Conservation (phyloP, 2,888 invertebrate species). For the Erynnis tages region DNA sequence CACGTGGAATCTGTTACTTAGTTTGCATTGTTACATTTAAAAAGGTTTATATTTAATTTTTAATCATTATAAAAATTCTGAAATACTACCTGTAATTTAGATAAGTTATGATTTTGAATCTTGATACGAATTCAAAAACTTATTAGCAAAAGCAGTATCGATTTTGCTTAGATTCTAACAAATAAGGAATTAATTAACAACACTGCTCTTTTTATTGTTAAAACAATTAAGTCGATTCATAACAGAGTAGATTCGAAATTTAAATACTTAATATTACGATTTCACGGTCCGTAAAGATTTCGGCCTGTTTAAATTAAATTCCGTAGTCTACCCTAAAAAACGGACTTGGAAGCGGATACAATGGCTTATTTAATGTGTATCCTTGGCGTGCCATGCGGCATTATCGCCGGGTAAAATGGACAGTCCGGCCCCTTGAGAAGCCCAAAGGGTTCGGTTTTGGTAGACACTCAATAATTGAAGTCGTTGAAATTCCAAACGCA, state of each 20-base stretch:
- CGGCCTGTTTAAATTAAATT: conserved; percentile 50
- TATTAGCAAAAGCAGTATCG: too few relatives aligned
- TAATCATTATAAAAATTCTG: too few relatives aligned
- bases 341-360: conserved; percentile 48
- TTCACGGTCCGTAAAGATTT: conserved; percentile 33
- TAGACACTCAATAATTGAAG: conserved; percentile 78
- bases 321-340: conserved; percentile 39
- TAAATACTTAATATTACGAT: conserved; percentile 20
- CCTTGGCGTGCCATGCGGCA: conserved; percentile 53
- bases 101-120: too few relatives aligned
- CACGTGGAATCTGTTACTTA: neutral
- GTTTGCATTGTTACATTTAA: neutral
- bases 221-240: conserved; percentile 7
- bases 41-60: too few relatives aligned
- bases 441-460: conserved; percentile 72
- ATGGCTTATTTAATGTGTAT: conserved; percentile 51
- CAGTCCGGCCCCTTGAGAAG: conserved; percentile 74
- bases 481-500: conserved; percentile 77
- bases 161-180: neutral
- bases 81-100: too few relatives aligned
- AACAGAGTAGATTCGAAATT: conserved; percentile 9
- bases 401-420: conserved; percentile 71
- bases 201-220: neutral
- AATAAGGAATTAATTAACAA: neutral
- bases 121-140: neutral